Evolutionary conservation across 2,888 invertebrate genomes (phyloP).

Genomic region (Patella pellucida): DNA sequence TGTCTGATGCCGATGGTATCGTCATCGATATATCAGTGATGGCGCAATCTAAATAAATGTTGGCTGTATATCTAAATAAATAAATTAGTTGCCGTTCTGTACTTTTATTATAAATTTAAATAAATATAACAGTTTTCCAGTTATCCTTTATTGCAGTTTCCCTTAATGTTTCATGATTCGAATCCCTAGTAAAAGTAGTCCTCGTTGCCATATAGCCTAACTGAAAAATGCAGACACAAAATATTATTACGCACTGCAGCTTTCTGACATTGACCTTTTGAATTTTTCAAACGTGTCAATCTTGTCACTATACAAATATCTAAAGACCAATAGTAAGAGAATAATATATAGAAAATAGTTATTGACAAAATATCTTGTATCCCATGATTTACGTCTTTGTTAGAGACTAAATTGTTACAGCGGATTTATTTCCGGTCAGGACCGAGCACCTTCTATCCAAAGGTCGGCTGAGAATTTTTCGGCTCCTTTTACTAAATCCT

Average conservation of each 20-base stretch:
- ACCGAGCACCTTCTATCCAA: conserved; percentile 25
- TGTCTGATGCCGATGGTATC: too few relatives aligned
- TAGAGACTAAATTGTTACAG: background rate
- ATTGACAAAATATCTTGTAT: background rate
- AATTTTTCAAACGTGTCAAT: too few relatives aligned
- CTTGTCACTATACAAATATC: background rate
- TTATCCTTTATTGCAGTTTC: too few relatives aligned
- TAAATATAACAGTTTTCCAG: too few relatives aligned
- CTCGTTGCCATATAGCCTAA: conserved; percentile 25
- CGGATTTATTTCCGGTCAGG: conserved; percentile 16
- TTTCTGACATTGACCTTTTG: too few relatives aligned
- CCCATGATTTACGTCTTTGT: too few relatives aligned
- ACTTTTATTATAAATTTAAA: too few relatives aligned
- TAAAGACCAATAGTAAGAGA: background rate
- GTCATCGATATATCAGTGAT: too few relatives aligned
- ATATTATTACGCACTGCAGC: conserved; percentile 18
- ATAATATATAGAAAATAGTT: background rate
- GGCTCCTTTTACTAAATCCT: conserved; percentile 20
- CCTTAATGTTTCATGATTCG: too few relatives aligned
- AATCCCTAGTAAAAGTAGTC: conserved; percentile 18
- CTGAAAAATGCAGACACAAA: conserved; percentile 18
- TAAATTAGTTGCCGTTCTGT: too few relatives aligned
- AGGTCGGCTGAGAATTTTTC: conserved; percentile 29
- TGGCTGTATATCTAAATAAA: too few relatives aligned
- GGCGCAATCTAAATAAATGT: too few relatives aligned